Base-by-base conservation (phyloP, 1,140 invertebrate genomes). In the Pteromalus puparum region DNA sequence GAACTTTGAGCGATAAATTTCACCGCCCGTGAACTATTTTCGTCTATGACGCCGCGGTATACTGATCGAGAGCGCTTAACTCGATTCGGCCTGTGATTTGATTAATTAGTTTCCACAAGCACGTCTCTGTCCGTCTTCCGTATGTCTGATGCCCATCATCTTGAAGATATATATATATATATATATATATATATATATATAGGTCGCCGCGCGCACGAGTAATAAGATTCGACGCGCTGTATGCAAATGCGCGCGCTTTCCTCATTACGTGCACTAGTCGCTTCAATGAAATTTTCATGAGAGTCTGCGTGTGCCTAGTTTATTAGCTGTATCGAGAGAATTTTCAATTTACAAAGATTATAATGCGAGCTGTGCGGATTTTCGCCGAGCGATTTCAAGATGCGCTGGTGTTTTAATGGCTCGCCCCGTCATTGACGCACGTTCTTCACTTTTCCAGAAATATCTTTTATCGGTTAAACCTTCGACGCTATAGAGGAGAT, bases 21-120 rank as follows among this genome's bases (percentile, higher is more conserved):
- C 65, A 78, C 68, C 76, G 79, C 68, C 75, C 83, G 79, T 83
- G 61, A 86, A 87, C 86, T 89, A 88, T 88, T 89, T 88, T 86
- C 72, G 86, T 84, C 84, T 30, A 34, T 89, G 84, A 87, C 84
- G 84, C 80, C n/a, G 28, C 73, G 12, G 34, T 34, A 21, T 34
- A 72, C 24, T 9, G 12, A 72, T 34, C 73, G 28, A 30, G 28
- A 30, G 28, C 38, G 77, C 81, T 85, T 86, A 88, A 87, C 70
- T 82, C 79, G 77, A 86, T 87, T 82, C 85, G 75, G 80, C 34
- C 70, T 85, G 72, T 26, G 81, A 87, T 87, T 88, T 86, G 82
- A 88, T 87, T 88, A 88, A 87, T 88, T 83, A 85, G 38, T 84
- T 85, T 53, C 84, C 84, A 48, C 77, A 81, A 61, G 74, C 77